phyloP scores from a whole-genome alignment of 2,797 vertebrate genomes.

The Dendrocincla tyrannina region DNA sequence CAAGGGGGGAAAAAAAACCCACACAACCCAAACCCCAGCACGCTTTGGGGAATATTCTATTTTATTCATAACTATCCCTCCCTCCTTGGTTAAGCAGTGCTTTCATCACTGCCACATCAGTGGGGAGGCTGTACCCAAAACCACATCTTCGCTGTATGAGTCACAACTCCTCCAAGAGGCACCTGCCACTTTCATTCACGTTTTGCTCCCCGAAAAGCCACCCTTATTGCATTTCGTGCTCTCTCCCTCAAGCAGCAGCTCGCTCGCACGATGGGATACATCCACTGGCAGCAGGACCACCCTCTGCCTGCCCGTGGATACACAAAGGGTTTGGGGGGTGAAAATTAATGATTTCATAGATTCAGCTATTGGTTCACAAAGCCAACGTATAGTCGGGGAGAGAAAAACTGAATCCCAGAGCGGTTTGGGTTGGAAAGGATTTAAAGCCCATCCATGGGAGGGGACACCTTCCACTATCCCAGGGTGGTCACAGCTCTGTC shows the following conservation, averaged over 20 bases:
- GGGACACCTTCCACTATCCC: neutral
- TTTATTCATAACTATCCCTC: neutral
- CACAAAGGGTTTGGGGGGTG: neutral
- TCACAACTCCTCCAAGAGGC: neutral
- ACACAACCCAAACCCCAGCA: fast-evolving
- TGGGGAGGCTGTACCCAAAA: neutral
- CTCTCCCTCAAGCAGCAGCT: neutral
- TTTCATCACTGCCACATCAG: neutral
- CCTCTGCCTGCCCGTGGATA: neutral
- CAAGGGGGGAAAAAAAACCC: fast-evolving
- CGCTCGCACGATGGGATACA: fast-evolving
- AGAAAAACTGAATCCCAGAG: neutral
- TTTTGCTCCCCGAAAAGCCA: neutral
- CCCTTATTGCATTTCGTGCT: fast-evolving
- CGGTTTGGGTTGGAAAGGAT: neutral
- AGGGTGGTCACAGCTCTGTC: neutral
- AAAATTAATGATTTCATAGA: fast-evolving
- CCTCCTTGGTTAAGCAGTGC: neutral
- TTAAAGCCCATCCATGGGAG: too few relatives aligned
- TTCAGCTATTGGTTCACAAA: too few relatives aligned
- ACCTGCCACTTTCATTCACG: neutral
- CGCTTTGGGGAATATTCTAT: neutral
- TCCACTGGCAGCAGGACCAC: neutral
- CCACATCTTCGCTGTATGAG: neutral
- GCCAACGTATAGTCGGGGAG: fast-evolving